Conservation (phyloP, 2,113 vertebrate species). For the Phoenicopterus ruber region DNA sequence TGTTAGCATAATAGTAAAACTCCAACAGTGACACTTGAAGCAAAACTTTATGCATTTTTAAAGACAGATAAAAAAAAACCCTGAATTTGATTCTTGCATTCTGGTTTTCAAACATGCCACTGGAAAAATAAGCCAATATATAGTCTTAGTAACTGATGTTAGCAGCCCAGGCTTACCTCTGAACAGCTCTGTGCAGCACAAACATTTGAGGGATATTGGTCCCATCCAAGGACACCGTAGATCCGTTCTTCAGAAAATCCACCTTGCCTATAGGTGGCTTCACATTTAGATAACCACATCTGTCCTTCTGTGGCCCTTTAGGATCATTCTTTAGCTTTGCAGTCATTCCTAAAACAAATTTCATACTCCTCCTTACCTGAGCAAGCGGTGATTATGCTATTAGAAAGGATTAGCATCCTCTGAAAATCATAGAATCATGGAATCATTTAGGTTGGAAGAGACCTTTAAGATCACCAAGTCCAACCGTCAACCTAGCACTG, state of each 20-base stretch:
- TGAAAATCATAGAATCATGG: not conserved
- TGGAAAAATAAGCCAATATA: not conserved
- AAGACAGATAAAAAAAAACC: slow-evolving; percentile 28
- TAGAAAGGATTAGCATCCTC: not conserved
- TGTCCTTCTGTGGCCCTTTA: not conserved
- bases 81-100: not conserved
- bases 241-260: not conserved
- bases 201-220: not conserved
- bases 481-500: too few relatives aligned
- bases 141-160: not conserved
- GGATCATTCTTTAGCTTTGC: not conserved
- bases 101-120: not conserved
- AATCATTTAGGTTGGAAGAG: too few relatives aligned
- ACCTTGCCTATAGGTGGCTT: not conserved
- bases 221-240: not conserved
- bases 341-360: not conserved
- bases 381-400: not conserved
- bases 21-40: slow-evolving; percentile 60
- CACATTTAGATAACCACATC: not conserved
- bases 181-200: not conserved
- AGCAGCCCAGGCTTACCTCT: not conserved
- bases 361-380: not conserved
- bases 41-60: slow-evolving; percentile 65
- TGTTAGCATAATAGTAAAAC: slow-evolving; percentile 62
- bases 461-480: too few relatives aligned